Evolutionary conservation across 2,797 vertebrate genomes (phyloP).

Genomic region (Phrynocephalus forsythii): DNA sequence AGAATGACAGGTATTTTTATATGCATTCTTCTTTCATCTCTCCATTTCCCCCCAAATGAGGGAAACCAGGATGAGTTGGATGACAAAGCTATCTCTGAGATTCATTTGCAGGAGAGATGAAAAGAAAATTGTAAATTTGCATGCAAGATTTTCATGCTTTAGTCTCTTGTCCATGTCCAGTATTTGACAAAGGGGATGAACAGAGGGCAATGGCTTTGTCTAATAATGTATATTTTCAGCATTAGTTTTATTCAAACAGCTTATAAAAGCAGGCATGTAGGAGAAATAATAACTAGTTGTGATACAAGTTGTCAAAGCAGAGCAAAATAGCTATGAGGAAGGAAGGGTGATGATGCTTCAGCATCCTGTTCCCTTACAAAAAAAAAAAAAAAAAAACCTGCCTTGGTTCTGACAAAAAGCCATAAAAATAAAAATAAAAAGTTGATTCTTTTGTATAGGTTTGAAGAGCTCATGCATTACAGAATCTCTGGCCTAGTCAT

Average conservation of each 20-base stretch:
- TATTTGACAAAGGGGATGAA: not conserved
- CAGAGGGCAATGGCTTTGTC: not conserved
- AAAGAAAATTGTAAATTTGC: not conserved
- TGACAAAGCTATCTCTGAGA: not conserved
- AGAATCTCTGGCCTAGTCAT: conserved; percentile 25
- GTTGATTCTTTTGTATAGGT: conserved; percentile 11
- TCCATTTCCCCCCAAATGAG: not conserved
- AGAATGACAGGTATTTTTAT: not conserved
- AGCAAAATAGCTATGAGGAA: not conserved
- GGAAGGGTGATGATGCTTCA: not conserved
- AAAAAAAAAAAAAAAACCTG: not conserved
- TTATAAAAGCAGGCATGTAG: not conserved
- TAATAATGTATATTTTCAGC: not conserved
- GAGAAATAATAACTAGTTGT: not conserved
- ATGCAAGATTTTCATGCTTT: not conserved
- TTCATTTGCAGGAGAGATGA: not conserved
- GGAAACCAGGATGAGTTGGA: not conserved
- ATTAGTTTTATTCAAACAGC: not conserved
- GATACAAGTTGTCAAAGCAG: rapidly evolving
- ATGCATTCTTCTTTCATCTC: not conserved
- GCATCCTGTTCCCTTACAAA: not conserved
- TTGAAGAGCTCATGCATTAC: conserved; percentile 8
- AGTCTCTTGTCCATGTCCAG: not conserved
- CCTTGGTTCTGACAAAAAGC: not conserved
- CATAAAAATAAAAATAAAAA: conserved; percentile 10